Percentiles rank a stretch among this genome's conserved stretches.
These are phyloP conservation scores for Thaumetopoea pityocampa DNA, from an alignment of 1,140 invertebrate genomes.

Conservation along the genomic window DNA sequence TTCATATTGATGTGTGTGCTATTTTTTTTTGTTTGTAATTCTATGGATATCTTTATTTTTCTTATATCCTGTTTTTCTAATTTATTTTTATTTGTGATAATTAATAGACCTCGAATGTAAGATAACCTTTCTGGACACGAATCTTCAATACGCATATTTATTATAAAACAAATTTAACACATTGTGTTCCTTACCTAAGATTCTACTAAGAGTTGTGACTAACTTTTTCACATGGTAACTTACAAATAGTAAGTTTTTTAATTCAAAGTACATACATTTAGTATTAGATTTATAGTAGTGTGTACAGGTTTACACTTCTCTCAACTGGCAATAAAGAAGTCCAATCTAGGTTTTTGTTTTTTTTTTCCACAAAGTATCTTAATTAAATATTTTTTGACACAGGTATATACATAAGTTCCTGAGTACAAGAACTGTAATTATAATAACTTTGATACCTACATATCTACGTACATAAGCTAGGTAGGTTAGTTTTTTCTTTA, in stretches of 20 bases:
- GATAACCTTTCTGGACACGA: slow-evolving; percentile 50
- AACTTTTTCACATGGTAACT: slow-evolving; percentile 43
- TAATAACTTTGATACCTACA: too few relatives aligned
- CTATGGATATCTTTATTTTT: slow-evolving; percentile 63
- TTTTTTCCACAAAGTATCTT: too few relatives aligned
- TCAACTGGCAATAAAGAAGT: slow-evolving; percentile 71
- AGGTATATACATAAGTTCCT: too few relatives aligned
- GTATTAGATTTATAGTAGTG: slow-evolving; percentile 61
- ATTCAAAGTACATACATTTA: slow-evolving; percentile 53
- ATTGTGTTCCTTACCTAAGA: slow-evolving; percentile 50
- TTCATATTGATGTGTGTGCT: slow-evolving; percentile 67
- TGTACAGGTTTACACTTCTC: slow-evolving; percentile 64
- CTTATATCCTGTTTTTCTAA: slow-evolving; percentile 60
- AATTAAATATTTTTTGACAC: too few relatives aligned
- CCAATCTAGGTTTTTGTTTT: slow-evolving; percentile 46
- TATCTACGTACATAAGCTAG: too few relatives aligned
- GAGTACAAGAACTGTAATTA: too few relatives aligned
- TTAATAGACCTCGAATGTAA: slow-evolving; percentile 68
- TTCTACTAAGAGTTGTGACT: slow-evolving; percentile 54
- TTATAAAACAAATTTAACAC: slow-evolving; percentile 36
- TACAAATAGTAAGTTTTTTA: slow-evolving; percentile 26
- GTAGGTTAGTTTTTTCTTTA: too few relatives aligned
- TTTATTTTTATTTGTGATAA: slow-evolving; percentile 68
- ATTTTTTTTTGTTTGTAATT: slow-evolving; percentile 61
- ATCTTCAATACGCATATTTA: slow-evolving; percentile 58